A percentile compares a stretch with the other conserved stretches of the same genome.
Conservation (phyloP, 2,888 invertebrate species). For the Margaritifera margaritifera region DNA sequence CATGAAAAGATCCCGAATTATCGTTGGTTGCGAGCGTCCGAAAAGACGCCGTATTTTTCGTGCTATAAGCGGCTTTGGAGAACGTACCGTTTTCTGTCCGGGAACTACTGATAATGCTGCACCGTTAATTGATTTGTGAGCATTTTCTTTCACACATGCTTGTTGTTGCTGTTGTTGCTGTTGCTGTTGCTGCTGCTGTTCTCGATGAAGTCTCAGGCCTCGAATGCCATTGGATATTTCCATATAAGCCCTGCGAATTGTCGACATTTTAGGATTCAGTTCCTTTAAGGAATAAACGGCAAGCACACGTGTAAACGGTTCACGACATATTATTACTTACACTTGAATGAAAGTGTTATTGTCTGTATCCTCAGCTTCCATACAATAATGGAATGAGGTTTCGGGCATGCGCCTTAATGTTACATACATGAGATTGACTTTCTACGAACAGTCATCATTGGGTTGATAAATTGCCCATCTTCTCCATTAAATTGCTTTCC, state of each 20-base stretch:
- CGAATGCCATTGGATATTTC: constrained; percentile 72
- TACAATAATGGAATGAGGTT: too few relatives aligned
- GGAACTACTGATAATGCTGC: constrained; percentile 18
- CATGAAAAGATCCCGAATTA: constrained; percentile 77
- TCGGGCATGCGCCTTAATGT: too few relatives aligned
- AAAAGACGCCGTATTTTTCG: constrained; percentile 59
- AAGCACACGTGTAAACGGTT: too few relatives aligned
- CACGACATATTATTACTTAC: too few relatives aligned
- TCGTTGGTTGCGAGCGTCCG: constrained; percentile 49
- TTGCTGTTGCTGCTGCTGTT: constrained; percentile 41
- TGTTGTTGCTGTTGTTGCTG: constrained; percentile 19
- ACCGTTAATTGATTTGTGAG: constrained; percentile 28
- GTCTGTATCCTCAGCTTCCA: too few relatives aligned
- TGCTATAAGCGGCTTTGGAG: constrained; percentile 62
- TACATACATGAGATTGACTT: too few relatives aligned
- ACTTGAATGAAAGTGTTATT: too few relatives aligned
- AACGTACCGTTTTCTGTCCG: constrained; percentile 44
- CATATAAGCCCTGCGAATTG: constrained; percentile 70
- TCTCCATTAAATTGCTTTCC: too few relatives aligned
- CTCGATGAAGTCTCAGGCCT: constrained; percentile 66
- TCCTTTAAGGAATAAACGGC: too few relatives aligned
- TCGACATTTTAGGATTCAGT: constrained; percentile 61
- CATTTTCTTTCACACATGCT: constrained; percentile 21
- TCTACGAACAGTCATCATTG: too few relatives aligned
- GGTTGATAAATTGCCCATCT: too few relatives aligned